These are phyloP conservation scores for Mellivora capensis DNA, from an alignment of 2,113 vertebrate species.

Conservation along the genomic window DNA sequence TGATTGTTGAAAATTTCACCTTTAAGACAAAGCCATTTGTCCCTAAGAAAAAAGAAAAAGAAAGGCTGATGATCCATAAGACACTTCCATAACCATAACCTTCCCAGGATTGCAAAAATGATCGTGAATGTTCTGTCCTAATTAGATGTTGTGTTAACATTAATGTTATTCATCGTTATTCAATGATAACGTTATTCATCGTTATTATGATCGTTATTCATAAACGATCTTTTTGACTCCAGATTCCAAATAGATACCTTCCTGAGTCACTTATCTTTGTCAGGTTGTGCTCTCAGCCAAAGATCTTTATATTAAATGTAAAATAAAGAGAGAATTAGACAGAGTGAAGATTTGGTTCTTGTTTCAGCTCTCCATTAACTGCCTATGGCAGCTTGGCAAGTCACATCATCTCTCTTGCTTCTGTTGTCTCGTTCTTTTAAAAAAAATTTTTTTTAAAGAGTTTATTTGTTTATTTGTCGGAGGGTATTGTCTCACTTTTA, in stretches of 20 bases:
- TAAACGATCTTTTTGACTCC: not conserved
- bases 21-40: not conserved
- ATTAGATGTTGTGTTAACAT: not conserved
- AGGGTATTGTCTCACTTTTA: not conserved
- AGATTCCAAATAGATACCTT: not conserved
- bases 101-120: slow-evolving; percentile 11
- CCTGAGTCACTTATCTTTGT: slow-evolving; percentile 35
- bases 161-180: slow-evolving; percentile 16
- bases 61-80: not conserved
- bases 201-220: too few relatives aligned
- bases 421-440: not conserved
- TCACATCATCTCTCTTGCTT: not conserved
- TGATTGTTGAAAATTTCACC: not conserved
- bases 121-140: not conserved
- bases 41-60: not conserved
- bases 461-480: not conserved
- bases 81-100: not conserved
- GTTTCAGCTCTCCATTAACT: not conserved
- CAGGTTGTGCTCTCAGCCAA: not conserved
- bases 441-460: not conserved
- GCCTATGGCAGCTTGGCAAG: not conserved
- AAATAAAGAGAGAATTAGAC: not conserved
- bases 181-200: too few relatives aligned
- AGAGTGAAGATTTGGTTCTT: slow-evolving; percentile 24
- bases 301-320: not conserved